A percentile compares a stretch with the other conserved stretches of the same genome.
These are phyloP conservation scores for Paragorgia papillata DNA, from an alignment of 92 coral and sea anemone species.

Conservation along the genomic window DNA sequence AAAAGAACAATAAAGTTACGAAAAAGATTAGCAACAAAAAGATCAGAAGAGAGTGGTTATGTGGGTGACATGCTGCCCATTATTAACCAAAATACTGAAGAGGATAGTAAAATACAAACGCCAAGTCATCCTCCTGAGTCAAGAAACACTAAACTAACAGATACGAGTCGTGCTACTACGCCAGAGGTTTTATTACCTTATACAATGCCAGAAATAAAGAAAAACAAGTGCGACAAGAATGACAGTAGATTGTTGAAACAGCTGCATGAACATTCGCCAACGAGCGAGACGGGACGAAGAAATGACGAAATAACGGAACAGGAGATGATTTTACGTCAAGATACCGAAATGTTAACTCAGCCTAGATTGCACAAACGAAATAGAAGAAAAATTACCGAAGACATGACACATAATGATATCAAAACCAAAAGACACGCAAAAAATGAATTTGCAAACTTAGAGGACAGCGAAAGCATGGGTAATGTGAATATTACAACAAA, in stretches of 20 bases:
- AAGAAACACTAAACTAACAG: neutral
- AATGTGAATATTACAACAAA: neutral
- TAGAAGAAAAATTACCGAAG: conserved; percentile 31
- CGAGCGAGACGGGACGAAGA: neutral
- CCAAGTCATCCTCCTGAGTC: neutral
- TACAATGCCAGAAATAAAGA: neutral
- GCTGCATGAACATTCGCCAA: neutral
- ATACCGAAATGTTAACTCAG: conserved; percentile 17
- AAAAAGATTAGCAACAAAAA: conserved; percentile 8
- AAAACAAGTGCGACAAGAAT: neutral
- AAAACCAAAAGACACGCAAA: conserved; percentile 21
- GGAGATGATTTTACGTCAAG: neutral
- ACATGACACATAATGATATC: neutral
- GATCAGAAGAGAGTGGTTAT: neutral
- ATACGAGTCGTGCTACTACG: neutral
- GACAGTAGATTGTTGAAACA: neutral
- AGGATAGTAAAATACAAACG: conserved; percentile 14
- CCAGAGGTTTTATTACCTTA: neutral
- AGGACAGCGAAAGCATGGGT: neutral
- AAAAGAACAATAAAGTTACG: conserved; percentile 17
- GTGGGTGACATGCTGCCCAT: conserved; percentile 13
- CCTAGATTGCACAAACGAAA: conserved; percentile 24
- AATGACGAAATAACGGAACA: neutral
- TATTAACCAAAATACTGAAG: neutral
- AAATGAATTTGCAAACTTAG: neutral